Evolutionary conservation across 2,888 invertebrate genomes (phyloP), one percentile per base, ranked within the genome.

Genomic region (Uropetala carovei): DNA sequence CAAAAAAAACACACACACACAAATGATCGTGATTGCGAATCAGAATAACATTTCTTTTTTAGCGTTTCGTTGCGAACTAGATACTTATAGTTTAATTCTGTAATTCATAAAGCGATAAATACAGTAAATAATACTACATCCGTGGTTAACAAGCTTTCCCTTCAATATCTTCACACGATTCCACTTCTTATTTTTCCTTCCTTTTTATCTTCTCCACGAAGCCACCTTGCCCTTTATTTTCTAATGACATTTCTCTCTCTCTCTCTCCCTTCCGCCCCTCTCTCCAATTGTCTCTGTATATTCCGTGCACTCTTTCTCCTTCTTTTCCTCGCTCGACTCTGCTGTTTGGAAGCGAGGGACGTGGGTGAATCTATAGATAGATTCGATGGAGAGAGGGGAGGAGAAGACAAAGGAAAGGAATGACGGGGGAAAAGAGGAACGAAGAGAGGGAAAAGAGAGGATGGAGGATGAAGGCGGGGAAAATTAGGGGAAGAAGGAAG

Each of bases 291-390:
- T 27, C 57, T 57, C 83, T n/a, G n/a, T n/a, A 18, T 57, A 57
- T 89, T 64, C 43, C 89, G 43, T 89, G n/a, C 89, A 64, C 43
- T 83, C 57, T 57, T 30, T n/a, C 43, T 43, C 7, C 83, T n/a
- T 89, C 64, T 43, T 7, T 8, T 7, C 22, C 89, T 64, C 16
- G 43, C 64, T 64, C 43, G 64, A 30, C 89, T 64, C 64, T 43
- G 58, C 89, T 89, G 89, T 89, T 89, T 68, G 89, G 43, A 89
- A 68, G 64, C 89, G 89, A 89, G 89, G 89, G 89, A 89, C 89
- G 89, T 89, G 89, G 89, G 89, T 89, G 89, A 89, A 64, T 64
- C 89, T 89, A 89, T 89, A 89, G 43, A 89, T 89, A 89, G 89
- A 89, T 89, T 64, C 18, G 43, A 18, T 16, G 30, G 11, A 58